Evolutionary conservation across 2,888 invertebrate species (phyloP).

Genomic region (Trachelus troglodyta): DNA sequence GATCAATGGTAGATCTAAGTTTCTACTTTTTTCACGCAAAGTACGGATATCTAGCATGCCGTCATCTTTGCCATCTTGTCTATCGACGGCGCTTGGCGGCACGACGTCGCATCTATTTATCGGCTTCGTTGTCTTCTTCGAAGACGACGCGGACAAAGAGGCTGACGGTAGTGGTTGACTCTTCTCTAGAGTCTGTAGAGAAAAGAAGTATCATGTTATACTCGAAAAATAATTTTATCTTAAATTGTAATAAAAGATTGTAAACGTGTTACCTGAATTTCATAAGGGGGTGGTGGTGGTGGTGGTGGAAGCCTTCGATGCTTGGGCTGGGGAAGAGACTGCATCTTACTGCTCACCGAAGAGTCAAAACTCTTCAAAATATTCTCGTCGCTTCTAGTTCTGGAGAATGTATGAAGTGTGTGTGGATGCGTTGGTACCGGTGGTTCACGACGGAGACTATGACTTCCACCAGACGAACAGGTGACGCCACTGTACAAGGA

Average conservation of each 20-base stretch:
- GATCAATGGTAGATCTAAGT: constrained; percentile 90
- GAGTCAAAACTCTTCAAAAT: constrained; percentile 77
- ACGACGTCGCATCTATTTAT: constrained; percentile 27
- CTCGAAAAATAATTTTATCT: not conserved
- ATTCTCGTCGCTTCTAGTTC: constrained; percentile 85
- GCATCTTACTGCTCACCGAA: constrained; percentile 40
- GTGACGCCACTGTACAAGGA: constrained; percentile 66
- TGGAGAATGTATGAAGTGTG: constrained; percentile 57
- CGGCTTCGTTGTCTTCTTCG: constrained; percentile 43
- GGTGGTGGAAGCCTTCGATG: constrained; percentile 70
- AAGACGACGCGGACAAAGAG: constrained; percentile 35
- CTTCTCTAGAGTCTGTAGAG: constrained; percentile 55
- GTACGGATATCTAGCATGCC: constrained; percentile 81
- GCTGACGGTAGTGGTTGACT: constrained; percentile 58
- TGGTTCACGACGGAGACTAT: constrained; percentile 62
- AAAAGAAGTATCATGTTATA: not conserved
- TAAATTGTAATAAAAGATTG: not conserved
- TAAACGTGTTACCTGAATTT: constrained; percentile 57
- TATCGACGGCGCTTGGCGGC: constrained; percentile 27
- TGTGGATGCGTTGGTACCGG: constrained; percentile 57
- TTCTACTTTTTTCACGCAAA: constrained; percentile 88
- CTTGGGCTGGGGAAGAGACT: constrained; percentile 64
- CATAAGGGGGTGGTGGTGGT: constrained; percentile 71
- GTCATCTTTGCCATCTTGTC: constrained; percentile 46
- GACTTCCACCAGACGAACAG: constrained; percentile 64